Evolutionary conservation across 1,140 invertebrate genomes (phyloP).

Genomic region (Neodiprion fabricii): DNA sequence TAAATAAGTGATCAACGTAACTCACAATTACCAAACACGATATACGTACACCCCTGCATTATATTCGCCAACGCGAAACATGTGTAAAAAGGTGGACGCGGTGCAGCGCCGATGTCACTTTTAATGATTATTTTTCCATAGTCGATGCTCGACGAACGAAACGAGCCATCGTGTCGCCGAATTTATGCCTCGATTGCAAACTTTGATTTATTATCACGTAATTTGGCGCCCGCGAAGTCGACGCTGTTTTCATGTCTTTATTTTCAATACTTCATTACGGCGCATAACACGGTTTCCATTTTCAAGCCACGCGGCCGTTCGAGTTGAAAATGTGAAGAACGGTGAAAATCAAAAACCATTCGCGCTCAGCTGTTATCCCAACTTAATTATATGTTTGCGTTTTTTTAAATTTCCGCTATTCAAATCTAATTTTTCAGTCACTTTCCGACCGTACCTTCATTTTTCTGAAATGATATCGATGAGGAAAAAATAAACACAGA

Average conservation of each 20-base stretch:
- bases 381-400: too few relatives aligned
- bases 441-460: too few relatives aligned
- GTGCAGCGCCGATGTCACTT: conserved; percentile 44
- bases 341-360: too few relatives aligned
- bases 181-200: conserved; percentile 43
- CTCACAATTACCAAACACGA: conserved; percentile 47
- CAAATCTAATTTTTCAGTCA: too few relatives aligned
- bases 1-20: conserved; percentile 54
- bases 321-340: too few relatives aligned
- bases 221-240: not conserved
- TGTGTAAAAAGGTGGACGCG: not conserved
- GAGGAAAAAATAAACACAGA: too few relatives aligned
- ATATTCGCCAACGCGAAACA: not conserved
- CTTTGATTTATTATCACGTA: conserved; percentile 35
- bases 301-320: too few relatives aligned
- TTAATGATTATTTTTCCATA: conserved; percentile 41
- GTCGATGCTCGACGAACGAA: not conserved
- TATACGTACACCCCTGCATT: conserved; percentile 21
- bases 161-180: conserved; percentile 32
- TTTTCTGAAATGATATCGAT: too few relatives aligned
- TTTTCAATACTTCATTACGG: not conserved
- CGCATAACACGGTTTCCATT: too few relatives aligned
- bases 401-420: too few relatives aligned
- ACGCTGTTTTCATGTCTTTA: not conserved
- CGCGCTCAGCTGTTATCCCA: too few relatives aligned